These are phyloP conservation scores for Drosophila tripunctata DNA, from an alignment of 2,888 invertebrate species.

Conservation along the genomic window DNA sequence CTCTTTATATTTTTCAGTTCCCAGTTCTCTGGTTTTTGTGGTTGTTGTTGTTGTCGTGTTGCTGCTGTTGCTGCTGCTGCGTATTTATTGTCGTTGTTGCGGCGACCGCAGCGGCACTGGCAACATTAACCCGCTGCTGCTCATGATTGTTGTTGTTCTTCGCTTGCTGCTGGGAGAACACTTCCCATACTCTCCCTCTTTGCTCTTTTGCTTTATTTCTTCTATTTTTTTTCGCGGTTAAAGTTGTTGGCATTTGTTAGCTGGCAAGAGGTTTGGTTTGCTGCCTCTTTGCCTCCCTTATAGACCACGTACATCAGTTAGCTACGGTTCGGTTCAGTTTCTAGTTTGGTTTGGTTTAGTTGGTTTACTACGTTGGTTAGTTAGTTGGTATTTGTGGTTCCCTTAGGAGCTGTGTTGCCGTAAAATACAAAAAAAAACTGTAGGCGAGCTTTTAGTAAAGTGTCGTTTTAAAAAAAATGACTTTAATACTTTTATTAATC, in stretches of 20 bases:
- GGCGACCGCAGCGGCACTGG: conserved; percentile 51
- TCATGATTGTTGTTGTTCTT: conserved; percentile 26
- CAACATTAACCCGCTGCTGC: conserved; percentile 45
- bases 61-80: conserved; percentile 44
- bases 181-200: conserved; percentile 4
- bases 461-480: no score
- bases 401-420: conserved; percentile 59
- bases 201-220: conserved; percentile 8
- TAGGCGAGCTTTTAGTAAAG: no score
- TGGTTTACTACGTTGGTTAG: conserved; percentile 35
- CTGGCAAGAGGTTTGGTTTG: conserved; percentile 11
- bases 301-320: conserved; percentile 62
- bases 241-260: conserved; percentile 71
- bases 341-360: conserved; percentile 26
- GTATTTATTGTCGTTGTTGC: conserved; percentile 73
- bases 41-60: conserved; percentile 10
- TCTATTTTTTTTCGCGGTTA: conserved; percentile 62
- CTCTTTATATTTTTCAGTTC: conserved; percentile 5
- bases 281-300: neutral
- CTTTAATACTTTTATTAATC: neutral
- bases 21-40: conserved; percentile 12
- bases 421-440: no score
- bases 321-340: conserved; percentile 30
- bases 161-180: conserved; percentile 27
- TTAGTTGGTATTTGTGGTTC: conserved; percentile 70